phyloP scores from a whole-genome alignment of 2,797 vertebrate genomes.

The Poliocrania exsul region DNA sequence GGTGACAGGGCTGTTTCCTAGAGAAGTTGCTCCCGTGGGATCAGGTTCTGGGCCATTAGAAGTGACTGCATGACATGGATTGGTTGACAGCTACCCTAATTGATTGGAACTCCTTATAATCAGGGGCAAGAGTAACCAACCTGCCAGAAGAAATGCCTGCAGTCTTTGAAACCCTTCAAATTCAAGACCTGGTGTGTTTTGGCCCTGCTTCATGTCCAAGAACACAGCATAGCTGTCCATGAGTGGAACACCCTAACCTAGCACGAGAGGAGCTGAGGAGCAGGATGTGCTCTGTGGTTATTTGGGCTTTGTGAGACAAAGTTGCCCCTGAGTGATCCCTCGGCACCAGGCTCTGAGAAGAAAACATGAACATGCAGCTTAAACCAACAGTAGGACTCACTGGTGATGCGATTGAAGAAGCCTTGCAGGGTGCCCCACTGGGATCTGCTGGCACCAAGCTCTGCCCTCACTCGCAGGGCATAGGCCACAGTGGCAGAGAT shows the following conservation, averaged over 20 bases:
- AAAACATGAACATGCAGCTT: fast-evolving
- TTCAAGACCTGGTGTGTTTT: not conserved
- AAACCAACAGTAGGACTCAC: slow-evolving; percentile 54
- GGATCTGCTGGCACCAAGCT: slow-evolving; percentile 40
- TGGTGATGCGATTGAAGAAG: slow-evolving; percentile 74
- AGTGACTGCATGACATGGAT: not conserved
- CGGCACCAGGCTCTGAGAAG: fast-evolving
- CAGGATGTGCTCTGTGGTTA: fast-evolving
- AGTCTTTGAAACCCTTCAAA: not conserved
- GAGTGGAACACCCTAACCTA: not conserved
- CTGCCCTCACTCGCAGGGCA: slow-evolving; percentile 70
- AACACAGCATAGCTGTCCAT: not conserved
- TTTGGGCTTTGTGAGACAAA: not conserved
- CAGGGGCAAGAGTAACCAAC: not conserved
- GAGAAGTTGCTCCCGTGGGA: not conserved
- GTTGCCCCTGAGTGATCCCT: too few relatives aligned
- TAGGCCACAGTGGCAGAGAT: slow-evolving; percentile 75
- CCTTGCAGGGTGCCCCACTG: slow-evolving; percentile 67
- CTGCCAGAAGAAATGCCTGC: not conserved
- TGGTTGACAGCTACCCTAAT: not conserved
- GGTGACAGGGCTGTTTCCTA: not conserved
- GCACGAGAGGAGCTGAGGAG: not conserved
- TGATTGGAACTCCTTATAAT: not conserved
- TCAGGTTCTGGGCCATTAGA: not conserved
- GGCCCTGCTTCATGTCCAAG: not conserved